Evolutionary conservation across 2,113 vertebrate genomes (phyloP).

Genomic region (Psophia crepitans): DNA sequence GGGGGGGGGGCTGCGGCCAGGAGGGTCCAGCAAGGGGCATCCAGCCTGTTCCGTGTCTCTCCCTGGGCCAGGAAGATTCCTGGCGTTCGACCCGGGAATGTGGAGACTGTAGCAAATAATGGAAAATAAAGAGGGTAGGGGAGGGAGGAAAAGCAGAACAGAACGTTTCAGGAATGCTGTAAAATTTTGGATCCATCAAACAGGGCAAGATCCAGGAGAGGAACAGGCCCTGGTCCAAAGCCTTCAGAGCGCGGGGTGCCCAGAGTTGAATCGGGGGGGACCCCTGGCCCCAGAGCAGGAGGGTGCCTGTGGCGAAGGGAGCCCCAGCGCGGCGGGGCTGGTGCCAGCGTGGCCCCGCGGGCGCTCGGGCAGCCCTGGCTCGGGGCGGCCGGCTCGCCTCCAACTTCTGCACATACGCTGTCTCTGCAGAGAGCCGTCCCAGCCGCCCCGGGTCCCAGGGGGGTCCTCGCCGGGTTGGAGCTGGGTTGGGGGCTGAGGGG

Average conservation of each 20-base stretch:
- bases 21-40: not conserved
- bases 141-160: not conserved
- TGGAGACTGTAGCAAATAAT: not conserved
- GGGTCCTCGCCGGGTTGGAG: not conserved
- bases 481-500: not conserved
- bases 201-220: not conserved
- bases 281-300: not conserved
- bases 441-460: not conserved
- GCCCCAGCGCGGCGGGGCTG: not conserved
- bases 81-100: conserved; percentile 46
- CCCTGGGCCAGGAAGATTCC: conserved; percentile 12
- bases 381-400: not conserved
- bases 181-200: not conserved
- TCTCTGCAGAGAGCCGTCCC: not conserved
- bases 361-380: not conserved
- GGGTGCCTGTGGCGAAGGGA: rapidly evolving
- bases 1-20: not conserved
- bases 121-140: conserved; percentile 49
- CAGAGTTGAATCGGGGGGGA: not conserved
- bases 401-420: not conserved
- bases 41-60: not conserved
- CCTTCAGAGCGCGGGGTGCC: not conserved
- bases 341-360: not conserved
- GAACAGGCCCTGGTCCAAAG: not conserved
- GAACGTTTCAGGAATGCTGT: not conserved